These are phyloP conservation scores for Calliphora vicina DNA, from an alignment of 1,140 invertebrate species.

Conservation along the genomic window DNA sequence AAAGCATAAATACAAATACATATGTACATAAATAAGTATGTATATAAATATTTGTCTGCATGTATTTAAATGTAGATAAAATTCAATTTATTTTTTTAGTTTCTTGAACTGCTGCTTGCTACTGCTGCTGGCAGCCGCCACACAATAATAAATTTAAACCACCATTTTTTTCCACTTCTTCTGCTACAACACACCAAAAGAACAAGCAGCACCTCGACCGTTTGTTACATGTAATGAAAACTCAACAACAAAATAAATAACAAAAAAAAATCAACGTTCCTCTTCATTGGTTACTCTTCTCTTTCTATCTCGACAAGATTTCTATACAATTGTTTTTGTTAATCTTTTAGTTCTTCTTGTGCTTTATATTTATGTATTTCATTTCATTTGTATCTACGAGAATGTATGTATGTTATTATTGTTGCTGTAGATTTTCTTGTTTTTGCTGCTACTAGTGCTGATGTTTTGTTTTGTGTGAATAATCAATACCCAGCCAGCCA, in stretches of 20 bases:
- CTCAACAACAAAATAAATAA: neutral
- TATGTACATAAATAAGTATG: neutral
- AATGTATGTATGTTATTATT: neutral
- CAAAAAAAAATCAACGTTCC: neutral
- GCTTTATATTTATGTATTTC: neutral
- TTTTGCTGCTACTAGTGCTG: neutral
- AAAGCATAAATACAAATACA: neutral
- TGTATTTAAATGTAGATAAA: neutral
- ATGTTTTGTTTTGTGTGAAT: slow-evolving; percentile 7
- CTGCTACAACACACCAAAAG: neutral
- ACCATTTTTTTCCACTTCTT: neutral
- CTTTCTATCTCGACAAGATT: neutral
- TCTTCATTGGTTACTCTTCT: slow-evolving; percentile 16
- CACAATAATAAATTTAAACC: neutral
- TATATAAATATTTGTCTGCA: neutral
- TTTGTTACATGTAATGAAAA: neutral
- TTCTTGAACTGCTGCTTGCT: neutral
- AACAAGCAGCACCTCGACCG: neutral
- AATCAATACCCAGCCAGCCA: slow-evolving; percentile 17
- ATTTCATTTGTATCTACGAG: neutral
- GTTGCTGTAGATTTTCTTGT: neutral
- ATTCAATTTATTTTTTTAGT: neutral
- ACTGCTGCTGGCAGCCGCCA: neutral
- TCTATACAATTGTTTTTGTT: neutral
- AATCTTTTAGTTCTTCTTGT: neutral